Evolutionary conservation across 2,888 invertebrate species (phyloP), one percentile per base, ranked within the genome.

Genomic region (Ornithoptera priamus): DNA sequence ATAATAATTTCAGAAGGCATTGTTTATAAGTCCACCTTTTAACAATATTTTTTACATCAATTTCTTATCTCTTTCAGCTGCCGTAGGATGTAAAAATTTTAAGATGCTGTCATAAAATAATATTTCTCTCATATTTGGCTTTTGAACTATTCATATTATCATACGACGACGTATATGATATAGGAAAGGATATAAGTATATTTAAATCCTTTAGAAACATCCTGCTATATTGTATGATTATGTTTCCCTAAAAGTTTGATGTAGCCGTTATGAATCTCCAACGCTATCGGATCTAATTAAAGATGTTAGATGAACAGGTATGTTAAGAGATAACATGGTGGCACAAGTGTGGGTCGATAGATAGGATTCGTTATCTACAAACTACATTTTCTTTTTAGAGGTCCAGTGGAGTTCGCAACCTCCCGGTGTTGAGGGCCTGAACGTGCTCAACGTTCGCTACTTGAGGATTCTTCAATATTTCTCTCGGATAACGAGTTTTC

Each of bases 361-460:
- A 46, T 66, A 56, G 7, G 60, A 20, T 60, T 60, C 46, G 56
- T 57, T 57, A 62, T 62, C 42, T 62, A 42, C 42, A 56, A 30
- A 39, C 18, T 62, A 20, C 42, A 63, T 50, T 58, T 62, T 17
- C 42, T 15, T n/a, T 46, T 30, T 50, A 63, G 30, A 18, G 36
- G 36, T 15, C 36, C 50, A 59, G 70, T 30, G n/a, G 56, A 22
- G 57, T 58, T 36, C 46, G 53, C 62, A 56, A 46, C 53, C 68
- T 63, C 66, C 58, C 63, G 20, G 7, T 36, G 36, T 50, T 69
- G 72, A 70, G 72, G 69, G 70, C 59, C 71, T 70, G 71, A 74
- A 75, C 80, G 80, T 78, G 79, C 78, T 77, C 73, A 76, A 77
- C 72, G 72, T 61, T 74, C 70, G 70, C 64, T 66, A 59, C 58